phyloP scores from a whole-genome alignment of 2,797 vertebrate genomes.

The Alosa sapidissima region DNA sequence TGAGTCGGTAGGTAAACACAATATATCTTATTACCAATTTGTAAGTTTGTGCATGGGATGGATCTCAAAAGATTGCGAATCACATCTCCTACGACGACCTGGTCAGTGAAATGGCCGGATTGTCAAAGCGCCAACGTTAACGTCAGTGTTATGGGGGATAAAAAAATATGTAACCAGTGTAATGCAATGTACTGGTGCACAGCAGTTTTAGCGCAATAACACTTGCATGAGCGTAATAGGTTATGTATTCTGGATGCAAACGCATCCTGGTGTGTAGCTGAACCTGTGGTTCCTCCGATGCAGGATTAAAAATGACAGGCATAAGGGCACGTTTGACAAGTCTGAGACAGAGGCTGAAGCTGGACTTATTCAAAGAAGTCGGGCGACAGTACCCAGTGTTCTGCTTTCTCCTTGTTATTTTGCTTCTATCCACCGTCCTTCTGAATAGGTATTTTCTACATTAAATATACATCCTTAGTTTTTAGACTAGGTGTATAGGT shows the following conservation, averaged over 20 bases:
- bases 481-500: not conserved
- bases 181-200: not conserved
- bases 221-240: not conserved
- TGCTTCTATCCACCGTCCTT: slow-evolving; percentile 82
- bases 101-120: slow-evolving; percentile 15
- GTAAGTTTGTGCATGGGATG: not conserved
- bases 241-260: not conserved
- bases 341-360: slow-evolving; percentile 66
- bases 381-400: slow-evolving; percentile 90
- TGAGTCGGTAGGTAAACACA: not conserved
- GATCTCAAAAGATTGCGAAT: not conserved
- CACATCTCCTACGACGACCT: not conserved
- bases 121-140: not conserved
- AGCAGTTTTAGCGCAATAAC: not conserved
- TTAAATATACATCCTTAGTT: not conserved
- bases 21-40: not conserved
- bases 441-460: slow-evolving; percentile 75
- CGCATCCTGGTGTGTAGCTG: not conserved
- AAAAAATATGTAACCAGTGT: not conserved
- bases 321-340: slow-evolving; percentile 66
- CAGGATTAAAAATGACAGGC: slow-evolving; percentile 58
- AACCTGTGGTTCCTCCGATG: not conserved
- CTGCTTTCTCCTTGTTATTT: slow-evolving; percentile 78
- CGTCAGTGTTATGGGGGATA: not conserved
- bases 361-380: slow-evolving; percentile 79